Percentiles rank a stretch among this genome's conserved stretches.
Evolutionary conservation across 2,113 vertebrate species (phyloP).

Genomic region (Semicossyphus pulcher): DNA sequence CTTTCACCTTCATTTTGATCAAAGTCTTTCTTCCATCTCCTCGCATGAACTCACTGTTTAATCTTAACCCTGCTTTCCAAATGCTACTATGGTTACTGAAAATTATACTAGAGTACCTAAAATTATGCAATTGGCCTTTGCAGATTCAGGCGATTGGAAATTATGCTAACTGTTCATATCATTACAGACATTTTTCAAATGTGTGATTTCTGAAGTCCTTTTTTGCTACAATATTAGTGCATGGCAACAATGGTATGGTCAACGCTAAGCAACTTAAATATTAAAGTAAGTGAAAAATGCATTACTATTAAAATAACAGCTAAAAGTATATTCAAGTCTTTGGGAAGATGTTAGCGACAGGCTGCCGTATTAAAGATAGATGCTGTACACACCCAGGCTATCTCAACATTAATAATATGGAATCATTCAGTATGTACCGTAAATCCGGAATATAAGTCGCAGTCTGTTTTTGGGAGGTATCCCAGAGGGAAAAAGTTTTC

Average conservation of each 20-base stretch:
- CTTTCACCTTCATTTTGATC: conserved; percentile 29
- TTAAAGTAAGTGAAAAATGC: neutral
- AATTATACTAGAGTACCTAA: neutral
- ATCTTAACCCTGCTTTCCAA: neutral
- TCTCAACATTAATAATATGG: neutral
- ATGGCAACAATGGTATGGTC: neutral
- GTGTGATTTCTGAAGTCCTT: too few relatives aligned
- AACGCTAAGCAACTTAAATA: neutral
- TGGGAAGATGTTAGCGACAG: neutral
- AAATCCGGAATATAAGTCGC: too few relatives aligned
- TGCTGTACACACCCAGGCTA: neutral
- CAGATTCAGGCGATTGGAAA: neutral
- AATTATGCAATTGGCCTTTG: neutral
- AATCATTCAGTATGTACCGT: too few relatives aligned
- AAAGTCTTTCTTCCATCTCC: conserved; percentile 11
- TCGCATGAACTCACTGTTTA: neutral
- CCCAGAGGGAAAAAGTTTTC: too few relatives aligned
- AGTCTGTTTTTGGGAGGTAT: too few relatives aligned
- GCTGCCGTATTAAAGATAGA: neutral
- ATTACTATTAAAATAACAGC: neutral
- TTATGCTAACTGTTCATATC: neutral
- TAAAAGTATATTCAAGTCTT: neutral
- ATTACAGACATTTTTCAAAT: neutral
- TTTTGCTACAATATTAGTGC: too few relatives aligned
- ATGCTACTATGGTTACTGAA: neutral